Evolutionary conservation across 2,888 invertebrate genomes (phyloP).

Genomic region (Aphodius granarius): DNA sequence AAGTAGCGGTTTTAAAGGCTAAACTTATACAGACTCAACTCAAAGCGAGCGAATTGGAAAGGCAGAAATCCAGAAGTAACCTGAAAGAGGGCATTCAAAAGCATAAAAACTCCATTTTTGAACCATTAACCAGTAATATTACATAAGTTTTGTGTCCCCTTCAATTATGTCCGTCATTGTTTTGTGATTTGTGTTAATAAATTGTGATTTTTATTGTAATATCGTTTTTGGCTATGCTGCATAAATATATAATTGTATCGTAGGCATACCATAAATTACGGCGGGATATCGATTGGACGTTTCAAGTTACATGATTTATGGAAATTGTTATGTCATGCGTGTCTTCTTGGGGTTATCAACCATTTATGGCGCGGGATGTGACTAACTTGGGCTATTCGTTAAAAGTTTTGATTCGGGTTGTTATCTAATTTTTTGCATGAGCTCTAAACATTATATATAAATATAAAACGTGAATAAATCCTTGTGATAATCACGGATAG

Average conservation of each 20-base stretch:
- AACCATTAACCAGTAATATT: slow-evolving; percentile 38
- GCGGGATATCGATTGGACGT: not conserved
- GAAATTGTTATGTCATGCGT: not conserved
- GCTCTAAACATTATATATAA: not conserved
- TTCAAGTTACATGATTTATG: not conserved
- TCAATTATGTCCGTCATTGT: too few relatives aligned
- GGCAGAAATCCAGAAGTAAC: slow-evolving; percentile 28
- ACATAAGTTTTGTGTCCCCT: slow-evolving; percentile 12
- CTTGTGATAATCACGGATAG: too few relatives aligned
- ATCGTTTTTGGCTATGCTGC: too few relatives aligned
- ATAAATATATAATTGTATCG: not conserved
- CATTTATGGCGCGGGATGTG: not conserved
- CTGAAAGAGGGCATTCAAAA: slow-evolving; percentile 17
- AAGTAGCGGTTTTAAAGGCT: slow-evolving; percentile 41
- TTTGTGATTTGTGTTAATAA: not conserved
- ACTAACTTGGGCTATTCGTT: not conserved
- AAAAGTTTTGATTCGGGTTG: not conserved
- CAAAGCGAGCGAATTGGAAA: slow-evolving; percentile 42
- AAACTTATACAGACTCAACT: slow-evolving; percentile 41
- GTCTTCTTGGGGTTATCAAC: not conserved
- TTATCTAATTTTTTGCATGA: not conserved
- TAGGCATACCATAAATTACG: not conserved
- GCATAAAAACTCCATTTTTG: slow-evolving; percentile 36
- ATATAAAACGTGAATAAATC: too few relatives aligned
- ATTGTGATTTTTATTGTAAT: not conserved